Percentiles rank a stretch among this genome's conserved stretches.
Conservation (phyloP, 2,888 invertebrate genomes). For the Sacculina carcini region DNA sequence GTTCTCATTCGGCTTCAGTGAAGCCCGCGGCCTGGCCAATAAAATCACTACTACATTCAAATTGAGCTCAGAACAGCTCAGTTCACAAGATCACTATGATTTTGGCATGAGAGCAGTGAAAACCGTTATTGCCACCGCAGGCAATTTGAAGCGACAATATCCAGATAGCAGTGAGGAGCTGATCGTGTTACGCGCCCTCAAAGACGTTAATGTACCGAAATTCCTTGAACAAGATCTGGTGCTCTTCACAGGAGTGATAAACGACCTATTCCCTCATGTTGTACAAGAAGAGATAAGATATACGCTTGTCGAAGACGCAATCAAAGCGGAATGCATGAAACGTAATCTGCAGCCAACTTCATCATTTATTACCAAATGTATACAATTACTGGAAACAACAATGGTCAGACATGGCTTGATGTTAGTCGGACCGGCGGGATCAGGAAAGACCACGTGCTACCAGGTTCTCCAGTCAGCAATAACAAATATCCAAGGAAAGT, state of each 20-base stretch:
- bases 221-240: conserved; percentile 56
- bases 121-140: conserved; percentile 58
- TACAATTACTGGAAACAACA: conserved; percentile 84
- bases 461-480: conserved; percentile 26
- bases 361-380: conserved; percentile 51
- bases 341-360: conserved; percentile 27
- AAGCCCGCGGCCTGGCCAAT: conserved; percentile 32
- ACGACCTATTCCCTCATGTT: conserved; percentile 65
- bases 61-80: conserved; percentile 74
- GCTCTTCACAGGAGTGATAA: conserved; percentile 71
- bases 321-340: conserved; percentile 20
- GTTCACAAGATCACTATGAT: conserved; percentile 82
- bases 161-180: conserved; percentile 43
- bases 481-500: background rate
- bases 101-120: conserved; percentile 91
- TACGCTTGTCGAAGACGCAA: conserved; percentile 42
- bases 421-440: conserved; percentile 73
- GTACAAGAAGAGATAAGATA: conserved; percentile 16
- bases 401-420: conserved; percentile 76
- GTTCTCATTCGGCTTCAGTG: conserved; percentile 6
- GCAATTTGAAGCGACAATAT: conserved; percentile 59
- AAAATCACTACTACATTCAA: conserved; percentile 91
- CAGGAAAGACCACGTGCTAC: conserved; percentile 57
- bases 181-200: conserved; percentile 51
- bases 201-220: conserved; percentile 75